Evolutionary conservation across 2,113 vertebrate species (phyloP).

Genomic region (Python bivittatus): DNA sequence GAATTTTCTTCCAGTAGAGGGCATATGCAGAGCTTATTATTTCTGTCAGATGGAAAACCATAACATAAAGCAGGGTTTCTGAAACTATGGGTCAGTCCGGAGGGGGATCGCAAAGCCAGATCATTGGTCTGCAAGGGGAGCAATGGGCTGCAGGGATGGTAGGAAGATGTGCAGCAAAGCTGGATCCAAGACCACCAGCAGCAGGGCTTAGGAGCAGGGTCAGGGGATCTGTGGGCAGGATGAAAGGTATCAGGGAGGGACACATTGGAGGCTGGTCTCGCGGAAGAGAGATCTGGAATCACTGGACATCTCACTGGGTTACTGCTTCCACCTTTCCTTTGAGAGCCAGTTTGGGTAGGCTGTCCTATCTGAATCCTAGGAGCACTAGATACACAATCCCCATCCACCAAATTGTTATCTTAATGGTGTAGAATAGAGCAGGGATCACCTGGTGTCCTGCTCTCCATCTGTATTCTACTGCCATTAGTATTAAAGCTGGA

Average conservation of each 20-base stretch:
- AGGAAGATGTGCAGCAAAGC: not conserved
- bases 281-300: not conserved
- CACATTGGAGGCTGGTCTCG: not conserved
- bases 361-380: not conserved
- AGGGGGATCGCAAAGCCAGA: not conserved
- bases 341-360: not conserved
- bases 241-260: not conserved
- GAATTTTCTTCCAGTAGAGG: not conserved
- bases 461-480: too few species aligned
- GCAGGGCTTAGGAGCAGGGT: not conserved
- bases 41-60: not conserved
- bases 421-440: too few species aligned
- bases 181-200: not conserved
- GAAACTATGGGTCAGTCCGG: not conserved
- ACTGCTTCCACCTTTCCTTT: not conserved
- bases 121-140: not conserved
- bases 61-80: not conserved
- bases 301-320: not conserved
- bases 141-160: not conserved
- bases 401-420: too few species aligned
- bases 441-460: too few species aligned
- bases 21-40: not conserved
- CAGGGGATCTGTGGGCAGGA: not conserved
- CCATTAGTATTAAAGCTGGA: too few species aligned
- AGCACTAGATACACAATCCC: too few species aligned